Evolutionary conservation across 1,140 invertebrate species (phyloP).

Genomic region (Heliconius melpomene): DNA sequence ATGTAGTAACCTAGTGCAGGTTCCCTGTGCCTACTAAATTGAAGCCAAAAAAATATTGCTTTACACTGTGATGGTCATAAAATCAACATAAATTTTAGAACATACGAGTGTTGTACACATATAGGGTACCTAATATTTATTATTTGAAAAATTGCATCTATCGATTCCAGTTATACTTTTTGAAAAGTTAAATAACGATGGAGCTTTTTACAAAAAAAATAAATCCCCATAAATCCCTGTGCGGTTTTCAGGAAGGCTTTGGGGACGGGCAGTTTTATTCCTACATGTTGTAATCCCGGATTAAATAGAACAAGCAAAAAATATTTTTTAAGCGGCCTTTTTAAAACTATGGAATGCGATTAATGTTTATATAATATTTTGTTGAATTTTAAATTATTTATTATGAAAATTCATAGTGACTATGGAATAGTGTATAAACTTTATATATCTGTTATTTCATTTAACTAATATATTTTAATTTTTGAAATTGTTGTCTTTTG

Average conservation of each 20-base stretch:
- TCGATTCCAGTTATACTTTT: constrained; percentile 23
- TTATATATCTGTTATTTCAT: not conserved
- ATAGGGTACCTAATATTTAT: not conserved
- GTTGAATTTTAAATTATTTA: not conserved
- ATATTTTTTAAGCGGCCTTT: constrained; percentile 29
- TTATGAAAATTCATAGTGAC: not conserved
- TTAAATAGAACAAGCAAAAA: constrained; percentile 48
- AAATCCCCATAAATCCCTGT: constrained; percentile 55
- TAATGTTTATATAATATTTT: constrained; percentile 3
- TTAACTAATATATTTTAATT: no score
- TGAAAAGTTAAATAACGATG: constrained; percentile 43
- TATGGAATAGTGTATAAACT: not conserved
- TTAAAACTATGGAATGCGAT: constrained; percentile 27
- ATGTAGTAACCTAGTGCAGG: no score
- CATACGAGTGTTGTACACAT: not conserved
- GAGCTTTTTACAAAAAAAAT: constrained; percentile 44
- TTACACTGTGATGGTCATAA: no score
- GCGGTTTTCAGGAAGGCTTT: constrained; percentile 51
- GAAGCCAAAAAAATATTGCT: no score
- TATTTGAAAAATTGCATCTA: constrained; percentile 3
- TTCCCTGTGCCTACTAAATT: no score
- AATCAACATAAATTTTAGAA: not conserved
- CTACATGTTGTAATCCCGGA: constrained; percentile 55
- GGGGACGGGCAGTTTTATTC: constrained; percentile 50
- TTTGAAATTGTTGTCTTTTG: no score